These are phyloP conservation scores for Parasteatoda tepidariorum DNA, from an alignment of 1,140 invertebrate species.

Conservation along the genomic window DNA sequence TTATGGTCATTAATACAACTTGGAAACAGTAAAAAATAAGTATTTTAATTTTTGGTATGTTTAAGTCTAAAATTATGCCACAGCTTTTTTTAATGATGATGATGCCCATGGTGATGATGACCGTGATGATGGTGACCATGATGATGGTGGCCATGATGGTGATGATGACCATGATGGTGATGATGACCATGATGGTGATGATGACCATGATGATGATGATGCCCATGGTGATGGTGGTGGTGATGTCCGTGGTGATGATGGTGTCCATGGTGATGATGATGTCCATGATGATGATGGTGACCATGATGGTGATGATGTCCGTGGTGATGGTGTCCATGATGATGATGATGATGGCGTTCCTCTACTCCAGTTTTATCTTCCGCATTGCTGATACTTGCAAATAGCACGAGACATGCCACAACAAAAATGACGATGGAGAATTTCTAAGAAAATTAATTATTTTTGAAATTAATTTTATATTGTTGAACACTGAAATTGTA, in stretches of 20 bases:
- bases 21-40: too few species aligned
- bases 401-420: background rate
- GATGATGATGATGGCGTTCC: background rate
- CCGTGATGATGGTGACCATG: background rate
- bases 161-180: constrained; percentile 1
- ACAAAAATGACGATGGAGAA: background rate
- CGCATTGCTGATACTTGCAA: background rate
- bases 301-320: background rate
- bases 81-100: too few species aligned
- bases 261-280: background rate
- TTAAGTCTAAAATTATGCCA: too few species aligned
- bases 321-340: background rate
- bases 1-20: too few species aligned
- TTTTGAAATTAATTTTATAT: too few species aligned
- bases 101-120: background rate
- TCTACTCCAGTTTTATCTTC: background rate
- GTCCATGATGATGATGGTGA: background rate
- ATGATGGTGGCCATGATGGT: constrained; percentile 1
- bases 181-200: constrained; percentile 7
- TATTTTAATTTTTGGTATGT: too few species aligned
- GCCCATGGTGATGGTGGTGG: background rate
- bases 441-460: background rate
- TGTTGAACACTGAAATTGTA: too few species aligned
- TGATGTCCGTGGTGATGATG: background rate
- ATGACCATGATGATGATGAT: background rate